A percentile compares a stretch with the other conserved stretches of the same genome.
Evolutionary conservation across 2,888 invertebrate species (phyloP).

Genomic region (Quadriops clusia): DNA sequence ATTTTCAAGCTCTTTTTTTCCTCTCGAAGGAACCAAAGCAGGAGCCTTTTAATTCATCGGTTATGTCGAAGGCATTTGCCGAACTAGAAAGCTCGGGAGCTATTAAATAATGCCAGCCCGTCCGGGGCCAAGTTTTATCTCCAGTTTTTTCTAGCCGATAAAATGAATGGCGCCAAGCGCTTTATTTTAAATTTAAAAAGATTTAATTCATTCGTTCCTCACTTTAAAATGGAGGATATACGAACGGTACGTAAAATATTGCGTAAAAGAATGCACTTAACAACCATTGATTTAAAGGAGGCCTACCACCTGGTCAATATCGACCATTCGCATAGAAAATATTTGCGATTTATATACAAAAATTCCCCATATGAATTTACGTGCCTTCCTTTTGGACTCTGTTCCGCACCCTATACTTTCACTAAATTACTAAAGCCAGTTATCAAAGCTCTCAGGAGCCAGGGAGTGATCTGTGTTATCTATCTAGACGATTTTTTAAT

Average conservation of each 20-base stretch:
- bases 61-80: too few species aligned
- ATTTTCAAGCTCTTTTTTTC: too few species aligned
- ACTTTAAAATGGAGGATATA: slow-evolving; percentile 6
- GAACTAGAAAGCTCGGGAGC: too few species aligned
- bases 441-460: slow-evolving; percentile 5
- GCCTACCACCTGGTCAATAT: slow-evolving; percentile 13
- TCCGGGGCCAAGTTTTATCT: too few species aligned
- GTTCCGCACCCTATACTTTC: slow-evolving; percentile 12
- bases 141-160: slow-evolving; percentile 1
- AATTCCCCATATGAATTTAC: slow-evolving; percentile 11
- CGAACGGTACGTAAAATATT: slow-evolving; percentile 2
- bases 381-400: slow-evolving; percentile 13
- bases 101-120: too few species aligned
- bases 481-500: slow-evolving; percentile 13
- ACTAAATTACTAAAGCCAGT: slow-evolving; percentile 16
- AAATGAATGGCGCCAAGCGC: slow-evolving; percentile 2
- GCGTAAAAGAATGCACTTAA: slow-evolving; percentile 1
- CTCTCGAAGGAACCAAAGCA: too few species aligned
- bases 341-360: slow-evolving; percentile 12
- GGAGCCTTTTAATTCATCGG: too few species aligned
- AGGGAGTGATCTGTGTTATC: slow-evolving; percentile 10
- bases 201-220: slow-evolving; percentile 1
- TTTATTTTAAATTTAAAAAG: slow-evolving; percentile 5
- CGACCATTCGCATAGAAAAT: slow-evolving; percentile 6
- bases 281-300: slow-evolving; percentile 9